Evolutionary conservation across 2,888 invertebrate genomes (phyloP).

Genomic region (Antheraea yamamai): DNA sequence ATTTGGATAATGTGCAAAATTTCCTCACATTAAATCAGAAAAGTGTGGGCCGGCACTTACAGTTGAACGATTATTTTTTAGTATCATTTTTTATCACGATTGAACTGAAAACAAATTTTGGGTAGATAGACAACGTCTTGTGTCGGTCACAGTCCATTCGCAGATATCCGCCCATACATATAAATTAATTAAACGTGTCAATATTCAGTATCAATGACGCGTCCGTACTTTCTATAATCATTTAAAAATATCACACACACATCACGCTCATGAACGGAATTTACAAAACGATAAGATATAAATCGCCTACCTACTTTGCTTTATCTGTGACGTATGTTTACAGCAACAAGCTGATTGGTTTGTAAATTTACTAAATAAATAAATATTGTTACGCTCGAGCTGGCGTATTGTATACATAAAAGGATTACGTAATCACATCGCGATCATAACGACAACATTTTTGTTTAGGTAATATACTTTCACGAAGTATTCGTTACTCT

Average conservation of each 20-base stretch:
- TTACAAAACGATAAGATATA: constrained; percentile 38
- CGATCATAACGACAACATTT: constrained; percentile 14
- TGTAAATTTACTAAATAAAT: constrained; percentile 16
- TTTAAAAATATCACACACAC: background rate
- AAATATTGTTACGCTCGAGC: constrained; percentile 12
- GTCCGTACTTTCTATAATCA: background rate
- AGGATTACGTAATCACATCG: constrained; percentile 19
- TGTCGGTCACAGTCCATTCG: too few relatives aligned
- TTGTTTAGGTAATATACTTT: constrained; percentile 11
- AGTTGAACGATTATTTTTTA: too few relatives aligned
- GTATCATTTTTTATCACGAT: too few relatives aligned
- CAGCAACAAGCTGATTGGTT: constrained; percentile 8
- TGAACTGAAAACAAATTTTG: background rate
- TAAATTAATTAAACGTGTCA: background rate
- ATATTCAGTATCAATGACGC: background rate
- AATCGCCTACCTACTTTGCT: constrained; percentile 34
- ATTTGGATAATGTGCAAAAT: too few relatives aligned
- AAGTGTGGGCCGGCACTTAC: too few relatives aligned
- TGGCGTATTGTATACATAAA: constrained; percentile 7
- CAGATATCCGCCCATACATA: background rate
- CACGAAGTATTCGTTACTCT: background rate
- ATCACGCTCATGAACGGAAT: constrained; percentile 27
- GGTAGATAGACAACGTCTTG: too few relatives aligned
- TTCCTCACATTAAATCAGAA: too few relatives aligned
- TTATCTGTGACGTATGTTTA: constrained; percentile 41